Conservation (phyloP, 2,113 vertebrate species). For the Meles meles region DNA sequence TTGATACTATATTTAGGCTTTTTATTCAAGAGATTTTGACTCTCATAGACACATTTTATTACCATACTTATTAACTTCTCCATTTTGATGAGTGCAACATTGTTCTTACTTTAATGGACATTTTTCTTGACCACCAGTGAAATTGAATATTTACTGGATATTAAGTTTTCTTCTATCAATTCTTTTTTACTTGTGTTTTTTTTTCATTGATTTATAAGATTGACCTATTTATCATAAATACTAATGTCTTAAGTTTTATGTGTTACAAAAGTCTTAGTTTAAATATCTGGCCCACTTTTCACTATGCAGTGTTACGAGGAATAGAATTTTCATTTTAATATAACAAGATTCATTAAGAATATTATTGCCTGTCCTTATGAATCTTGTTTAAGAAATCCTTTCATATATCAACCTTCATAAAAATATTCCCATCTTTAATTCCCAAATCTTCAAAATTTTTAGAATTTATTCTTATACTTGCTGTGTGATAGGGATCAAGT, state of each 20-base stretch:
- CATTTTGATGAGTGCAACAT: background rate
- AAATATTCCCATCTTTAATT: background rate
- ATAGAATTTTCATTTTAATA: background rate
- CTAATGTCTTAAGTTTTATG: background rate
- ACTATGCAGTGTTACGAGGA: background rate
- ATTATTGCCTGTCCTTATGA: background rate
- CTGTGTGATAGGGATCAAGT: background rate
- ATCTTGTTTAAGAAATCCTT: background rate
- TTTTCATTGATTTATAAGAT: background rate
- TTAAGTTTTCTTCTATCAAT: background rate
- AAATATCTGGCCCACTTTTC: background rate
- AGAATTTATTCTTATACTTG: background rate
- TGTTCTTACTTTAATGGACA: background rate
- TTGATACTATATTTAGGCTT: background rate
- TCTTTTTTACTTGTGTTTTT: background rate
- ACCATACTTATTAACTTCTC: background rate
- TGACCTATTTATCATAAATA: background rate
- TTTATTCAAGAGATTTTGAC: background rate
- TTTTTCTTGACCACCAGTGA: background rate
- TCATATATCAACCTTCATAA: background rate
- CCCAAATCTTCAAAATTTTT: background rate
- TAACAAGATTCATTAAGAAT: background rate
- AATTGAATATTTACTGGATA: background rate
- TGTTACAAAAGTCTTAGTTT: background rate
- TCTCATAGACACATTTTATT: background rate